These are phyloP conservation scores for Neomicropteryx cornuta DNA, from an alignment of 1,140 invertebrate genomes.

Conservation along the genomic window DNA sequence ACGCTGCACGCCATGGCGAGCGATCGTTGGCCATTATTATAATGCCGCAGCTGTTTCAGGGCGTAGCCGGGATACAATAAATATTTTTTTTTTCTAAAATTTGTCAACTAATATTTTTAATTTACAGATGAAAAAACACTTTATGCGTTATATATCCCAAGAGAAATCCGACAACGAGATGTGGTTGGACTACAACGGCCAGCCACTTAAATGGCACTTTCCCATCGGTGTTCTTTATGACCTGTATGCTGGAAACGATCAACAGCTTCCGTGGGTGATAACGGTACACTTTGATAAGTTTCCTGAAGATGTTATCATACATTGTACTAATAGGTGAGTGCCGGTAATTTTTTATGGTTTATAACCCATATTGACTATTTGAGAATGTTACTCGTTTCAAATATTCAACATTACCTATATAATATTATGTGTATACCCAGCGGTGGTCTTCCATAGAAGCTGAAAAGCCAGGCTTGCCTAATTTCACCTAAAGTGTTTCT, in stretches of 20 bases:
- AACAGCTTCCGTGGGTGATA: slow-evolving; percentile 81
- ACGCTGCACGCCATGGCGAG: too few species aligned
- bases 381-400: background rate
- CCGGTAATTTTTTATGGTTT: slow-evolving; percentile 4
- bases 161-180: slow-evolving; percentile 80
- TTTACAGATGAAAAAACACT: slow-evolving; percentile 78
- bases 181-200: slow-evolving; percentile 92
- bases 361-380: slow-evolving; percentile 1
- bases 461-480: too few species aligned
- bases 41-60: too few species aligned
- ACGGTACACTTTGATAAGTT: slow-evolving; percentile 93
- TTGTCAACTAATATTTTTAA: slow-evolving; percentile 4
- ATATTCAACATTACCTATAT: too few species aligned
- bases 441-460: too few species aligned
- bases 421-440: too few species aligned
- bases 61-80: too few species aligned
- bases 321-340: slow-evolving; percentile 64
- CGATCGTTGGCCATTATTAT: too few species aligned
- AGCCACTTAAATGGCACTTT: slow-evolving; percentile 91
- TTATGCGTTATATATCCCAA: slow-evolving; percentile 68
- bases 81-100: too few species aligned
- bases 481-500: too few species aligned
- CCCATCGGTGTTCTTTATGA: slow-evolving; percentile 94
- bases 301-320: slow-evolving; percentile 68
- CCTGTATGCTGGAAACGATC: slow-evolving; percentile 53